Evolutionary conservation across 2,888 invertebrate species (phyloP).

Genomic region (Diabrotica balteata): DNA sequence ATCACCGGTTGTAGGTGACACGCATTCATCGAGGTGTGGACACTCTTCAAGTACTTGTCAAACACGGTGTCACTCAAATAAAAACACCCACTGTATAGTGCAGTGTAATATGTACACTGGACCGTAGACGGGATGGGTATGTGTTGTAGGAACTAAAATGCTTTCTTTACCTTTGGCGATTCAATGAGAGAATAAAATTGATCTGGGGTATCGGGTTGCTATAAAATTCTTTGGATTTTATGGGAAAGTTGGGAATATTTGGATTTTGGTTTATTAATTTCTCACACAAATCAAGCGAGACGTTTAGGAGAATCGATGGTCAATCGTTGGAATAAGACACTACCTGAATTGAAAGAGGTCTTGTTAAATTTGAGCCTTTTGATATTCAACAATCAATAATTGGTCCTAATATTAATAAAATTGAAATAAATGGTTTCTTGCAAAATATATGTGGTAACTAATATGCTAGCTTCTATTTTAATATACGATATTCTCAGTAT

Average conservation of each 20-base stretch:
- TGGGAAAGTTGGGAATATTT: constrained; percentile 23
- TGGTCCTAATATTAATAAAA: too few species aligned
- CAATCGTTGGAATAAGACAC: too few species aligned
- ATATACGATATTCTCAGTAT: too few species aligned
- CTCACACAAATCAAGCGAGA: not conserved
- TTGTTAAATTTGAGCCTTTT: too few species aligned
- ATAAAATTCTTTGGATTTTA: constrained; percentile 18
- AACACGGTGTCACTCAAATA: constrained; percentile 56
- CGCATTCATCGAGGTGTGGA: constrained; percentile 58
- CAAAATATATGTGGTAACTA: too few species aligned
- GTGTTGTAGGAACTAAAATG: constrained; percentile 11
- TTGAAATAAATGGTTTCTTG: too few species aligned
- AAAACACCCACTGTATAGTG: constrained; percentile 29
- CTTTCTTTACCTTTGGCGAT: constrained; percentile 5
- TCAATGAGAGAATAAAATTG: constrained; percentile 3
- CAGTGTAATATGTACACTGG: constrained; percentile 32
- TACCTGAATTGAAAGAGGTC: too few species aligned
- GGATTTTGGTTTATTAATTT: constrained; percentile 1
- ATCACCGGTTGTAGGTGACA: constrained; percentile 54
- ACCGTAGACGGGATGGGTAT: constrained; percentile 13
- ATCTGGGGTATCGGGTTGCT: constrained; percentile 24
- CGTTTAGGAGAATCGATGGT: too few species aligned
- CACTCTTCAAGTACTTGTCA: constrained; percentile 57
- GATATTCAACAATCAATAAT: too few species aligned
- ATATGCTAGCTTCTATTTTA: too few species aligned